Evolutionary conservation across 2,888 invertebrate genomes (phyloP).

Genomic region (Phragmatobia fuliginosa): DNA sequence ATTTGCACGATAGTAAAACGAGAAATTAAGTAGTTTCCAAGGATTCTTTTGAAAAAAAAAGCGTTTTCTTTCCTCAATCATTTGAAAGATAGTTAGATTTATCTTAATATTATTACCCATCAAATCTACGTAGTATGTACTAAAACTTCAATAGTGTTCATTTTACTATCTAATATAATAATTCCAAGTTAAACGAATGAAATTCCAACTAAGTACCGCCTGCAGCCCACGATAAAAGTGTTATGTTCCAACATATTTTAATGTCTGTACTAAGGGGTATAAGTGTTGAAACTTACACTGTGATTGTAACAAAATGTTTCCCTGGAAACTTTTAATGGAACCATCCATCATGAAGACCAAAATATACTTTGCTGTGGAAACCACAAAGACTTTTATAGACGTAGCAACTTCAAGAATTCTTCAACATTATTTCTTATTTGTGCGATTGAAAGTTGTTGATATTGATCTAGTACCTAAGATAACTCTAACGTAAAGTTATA

Average conservation of each 20-base stretch:
- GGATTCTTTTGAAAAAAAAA: background rate
- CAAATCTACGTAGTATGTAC: background rate
- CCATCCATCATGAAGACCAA: constrained; percentile 21
- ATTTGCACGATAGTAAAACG: background rate
- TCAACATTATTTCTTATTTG: background rate
- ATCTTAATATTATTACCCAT: background rate
- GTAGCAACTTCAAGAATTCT: constrained; percentile 8
- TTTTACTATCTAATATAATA: constrained; percentile 26
- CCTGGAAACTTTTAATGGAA: constrained; percentile 20
- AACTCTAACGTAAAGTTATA: background rate
- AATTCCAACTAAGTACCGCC: constrained; percentile 55
- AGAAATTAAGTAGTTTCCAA: background rate
- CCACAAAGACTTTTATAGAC: constrained; percentile 7
- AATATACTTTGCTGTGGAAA: constrained; percentile 7
- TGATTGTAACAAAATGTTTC: constrained; percentile 23
- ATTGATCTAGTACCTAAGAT: background rate
- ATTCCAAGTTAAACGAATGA: constrained; percentile 21
- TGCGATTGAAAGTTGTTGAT: background rate
- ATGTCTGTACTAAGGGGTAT: constrained; percentile 28
- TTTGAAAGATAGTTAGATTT: too few species aligned
- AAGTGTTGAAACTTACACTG: constrained; percentile 24
- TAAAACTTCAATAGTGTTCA: background rate
- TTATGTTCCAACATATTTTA: constrained; percentile 56
- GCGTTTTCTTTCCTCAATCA: background rate
- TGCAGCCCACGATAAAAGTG: constrained; percentile 67